Percentiles rank a stretch among this genome's conserved stretches.
Evolutionary conservation across 2,797 vertebrate genomes (phyloP).

Genomic region (Catharus ustulatus): DNA sequence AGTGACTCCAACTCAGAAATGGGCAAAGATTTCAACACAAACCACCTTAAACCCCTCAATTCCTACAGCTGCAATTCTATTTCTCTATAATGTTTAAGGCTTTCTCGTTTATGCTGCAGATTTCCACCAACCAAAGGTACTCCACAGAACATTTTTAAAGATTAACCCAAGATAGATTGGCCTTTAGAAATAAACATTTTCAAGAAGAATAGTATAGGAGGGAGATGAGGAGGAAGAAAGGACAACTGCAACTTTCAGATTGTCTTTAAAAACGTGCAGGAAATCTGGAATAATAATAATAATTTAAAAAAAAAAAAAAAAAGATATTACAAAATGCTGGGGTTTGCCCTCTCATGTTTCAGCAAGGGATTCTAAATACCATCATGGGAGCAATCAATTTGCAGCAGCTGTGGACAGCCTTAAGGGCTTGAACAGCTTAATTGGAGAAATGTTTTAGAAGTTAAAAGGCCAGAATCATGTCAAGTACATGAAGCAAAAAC

Average conservation of each 20-base stretch:
- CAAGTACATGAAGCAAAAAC: slow-evolving; percentile 48
- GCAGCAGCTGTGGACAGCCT: slow-evolving; percentile 53
- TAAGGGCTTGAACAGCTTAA: slow-evolving; percentile 50
- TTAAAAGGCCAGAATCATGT: slow-evolving; percentile 60
- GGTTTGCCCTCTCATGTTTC: slow-evolving; percentile 17
- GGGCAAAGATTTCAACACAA: neutral
- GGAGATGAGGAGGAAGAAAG: neutral
- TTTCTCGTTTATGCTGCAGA: neutral
- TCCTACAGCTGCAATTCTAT: neutral
- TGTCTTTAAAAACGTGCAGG: neutral
- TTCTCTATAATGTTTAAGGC: neutral
- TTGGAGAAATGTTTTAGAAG: slow-evolving; percentile 60
- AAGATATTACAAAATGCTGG: neutral
- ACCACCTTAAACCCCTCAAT: too few relatives aligned
- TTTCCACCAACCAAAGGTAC: neutral
- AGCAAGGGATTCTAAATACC: slow-evolving; percentile 44
- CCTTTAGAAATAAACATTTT: neutral
- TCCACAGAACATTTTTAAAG: neutral
- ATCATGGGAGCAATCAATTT: slow-evolving; percentile 58
- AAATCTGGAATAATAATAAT: neutral
- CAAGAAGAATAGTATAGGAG: neutral
- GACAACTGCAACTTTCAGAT: neutral
- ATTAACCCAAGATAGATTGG: neutral
- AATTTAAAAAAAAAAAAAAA: neutral
- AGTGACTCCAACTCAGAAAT: neutral